Base-by-base conservation (phyloP, 2,888 invertebrate species). In the Venustoraphidia nigricollis region DNA sequence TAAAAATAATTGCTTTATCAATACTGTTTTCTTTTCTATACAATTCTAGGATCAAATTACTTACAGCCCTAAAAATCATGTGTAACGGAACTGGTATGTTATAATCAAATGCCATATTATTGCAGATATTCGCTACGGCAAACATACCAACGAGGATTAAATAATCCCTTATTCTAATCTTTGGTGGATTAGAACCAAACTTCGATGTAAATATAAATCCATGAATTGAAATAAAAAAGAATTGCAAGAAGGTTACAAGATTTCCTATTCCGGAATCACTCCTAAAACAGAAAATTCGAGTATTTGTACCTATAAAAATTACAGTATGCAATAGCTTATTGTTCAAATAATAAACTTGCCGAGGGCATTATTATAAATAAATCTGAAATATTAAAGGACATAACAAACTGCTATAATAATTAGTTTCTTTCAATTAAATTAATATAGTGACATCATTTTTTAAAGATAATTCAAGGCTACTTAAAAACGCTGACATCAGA, bases 1-100 rank as follows among this genome's bases (percentile, higher is more conserved):
- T 85, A 63, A 50, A 72, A 70, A 55, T 51, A 55, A 53, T 52
- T 9, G 10, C 9, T 14, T 40, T 40, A 39, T 40, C 38, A 42
- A 43, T 13, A 48, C 46, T 27, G 45, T 45, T 43, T 35, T 41
- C 46, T 36, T 36, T 48, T 39, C 41, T n/a, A 10, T 49, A 41
- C 13, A 34, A 39, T 36, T 14, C 3, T 41, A 36, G 6, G 40
- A 34, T 17, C 27, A 9, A 41, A 42, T 46, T 48, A 69, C 79
- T 75, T 69, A 88, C 88, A 49, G 96, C 85, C 72, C 96, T 76
- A 66, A 98, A 98, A 63, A 98, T 97, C 87, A 97, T 95, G 63
- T 97, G 97, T 42, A 98, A 69, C 1, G 97, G 96, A 83, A 98
- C 95, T 0, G 97, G 83, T 60, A 98, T 94, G 64, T 96, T 92